phyloP scores from a whole-genome alignment of 35 echinoderm and acorn worm species.

The Patiria miniata region DNA sequence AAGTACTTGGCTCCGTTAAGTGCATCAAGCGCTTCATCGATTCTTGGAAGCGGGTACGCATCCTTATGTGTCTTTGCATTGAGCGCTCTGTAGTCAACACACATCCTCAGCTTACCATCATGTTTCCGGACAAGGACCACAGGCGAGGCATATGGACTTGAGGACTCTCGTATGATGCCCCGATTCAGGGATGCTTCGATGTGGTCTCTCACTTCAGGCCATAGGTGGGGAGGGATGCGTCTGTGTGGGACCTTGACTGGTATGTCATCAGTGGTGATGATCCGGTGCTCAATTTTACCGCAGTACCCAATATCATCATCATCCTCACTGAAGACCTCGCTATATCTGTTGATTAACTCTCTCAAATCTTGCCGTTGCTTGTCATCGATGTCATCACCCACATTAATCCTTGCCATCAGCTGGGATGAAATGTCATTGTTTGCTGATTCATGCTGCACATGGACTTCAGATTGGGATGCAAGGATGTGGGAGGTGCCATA shows the following conservation, averaged over 20 bases:
- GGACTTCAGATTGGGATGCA: neutral
- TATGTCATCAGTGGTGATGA: neutral
- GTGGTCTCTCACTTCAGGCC: slow-evolving; percentile 41
- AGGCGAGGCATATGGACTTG: slow-evolving; percentile 40
- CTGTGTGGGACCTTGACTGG: slow-evolving; percentile 34
- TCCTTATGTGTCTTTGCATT: too few relatives aligned
- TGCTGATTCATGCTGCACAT: neutral
- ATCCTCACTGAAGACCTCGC: neutral
- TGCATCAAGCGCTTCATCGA: too few relatives aligned
- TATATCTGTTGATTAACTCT: neutral
- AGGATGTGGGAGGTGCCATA: neutral
- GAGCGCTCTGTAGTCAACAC: too few relatives aligned
- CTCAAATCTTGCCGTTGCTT: neutral
- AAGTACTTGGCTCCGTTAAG: slow-evolving; percentile 57
- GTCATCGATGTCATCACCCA: neutral
- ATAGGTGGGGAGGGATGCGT: slow-evolving; percentile 53
- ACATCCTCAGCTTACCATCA: slow-evolving; percentile 36
- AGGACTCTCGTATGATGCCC: slow-evolving; percentile 18
- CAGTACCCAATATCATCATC: slow-evolving; percentile 30
- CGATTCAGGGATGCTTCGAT: neutral
- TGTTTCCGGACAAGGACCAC: slow-evolving; percentile 43
- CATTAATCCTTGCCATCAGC: neutral
- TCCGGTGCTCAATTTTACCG: slow-evolving; percentile 21
- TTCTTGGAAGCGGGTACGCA: too few relatives aligned
- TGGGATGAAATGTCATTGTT: neutral